These are phyloP conservation scores for Exocentrus adspersus DNA, from an alignment of 2,888 invertebrate species.

Conservation along the genomic window DNA sequence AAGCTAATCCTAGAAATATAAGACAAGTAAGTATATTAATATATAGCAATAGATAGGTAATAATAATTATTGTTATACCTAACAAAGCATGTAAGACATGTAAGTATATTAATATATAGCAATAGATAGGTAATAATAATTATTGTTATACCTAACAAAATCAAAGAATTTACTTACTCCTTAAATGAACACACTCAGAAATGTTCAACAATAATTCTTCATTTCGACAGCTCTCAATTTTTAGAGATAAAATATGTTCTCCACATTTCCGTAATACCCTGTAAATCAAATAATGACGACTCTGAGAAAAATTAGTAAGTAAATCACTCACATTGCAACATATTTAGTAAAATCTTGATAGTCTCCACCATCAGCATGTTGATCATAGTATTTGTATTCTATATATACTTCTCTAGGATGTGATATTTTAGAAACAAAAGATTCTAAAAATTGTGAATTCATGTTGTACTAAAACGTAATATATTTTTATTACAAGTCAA, in stretches of 20 bases:
- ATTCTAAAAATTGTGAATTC: constrained; percentile 50
- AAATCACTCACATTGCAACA: constrained; percentile 46
- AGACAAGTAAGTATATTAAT: too few species aligned
- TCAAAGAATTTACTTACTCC: constrained; percentile 45
- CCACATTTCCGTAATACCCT: constrained; percentile 51
- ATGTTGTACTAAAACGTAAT: constrained; percentile 50
- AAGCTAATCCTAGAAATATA: constrained; percentile 46
- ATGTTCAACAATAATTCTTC: constrained; percentile 48
- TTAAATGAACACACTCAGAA: constrained; percentile 49
- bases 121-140: too few species aligned
- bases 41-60: too few species aligned
- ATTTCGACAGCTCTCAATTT: constrained; percentile 50
- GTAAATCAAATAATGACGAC: constrained; percentile 27
- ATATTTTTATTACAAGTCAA: not conserved
- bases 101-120: too few species aligned
- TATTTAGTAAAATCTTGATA: constrained; percentile 49
- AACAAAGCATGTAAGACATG: too few species aligned
- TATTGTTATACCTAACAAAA: too few species aligned
- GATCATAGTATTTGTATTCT: constrained; percentile 49
- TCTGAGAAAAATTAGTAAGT: not conserved
- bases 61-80: too few species aligned
- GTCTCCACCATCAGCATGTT: constrained; percentile 45
- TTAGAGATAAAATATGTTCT: constrained; percentile 45
- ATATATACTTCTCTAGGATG: constrained; percentile 48
- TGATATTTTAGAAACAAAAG: constrained; percentile 50